Percentiles rank a stretch among this genome's conserved stretches.
These are phyloP conservation scores for Gryllus bimaculatus DNA, from an alignment of 1,140 invertebrate species.

Conservation along the genomic window DNA sequence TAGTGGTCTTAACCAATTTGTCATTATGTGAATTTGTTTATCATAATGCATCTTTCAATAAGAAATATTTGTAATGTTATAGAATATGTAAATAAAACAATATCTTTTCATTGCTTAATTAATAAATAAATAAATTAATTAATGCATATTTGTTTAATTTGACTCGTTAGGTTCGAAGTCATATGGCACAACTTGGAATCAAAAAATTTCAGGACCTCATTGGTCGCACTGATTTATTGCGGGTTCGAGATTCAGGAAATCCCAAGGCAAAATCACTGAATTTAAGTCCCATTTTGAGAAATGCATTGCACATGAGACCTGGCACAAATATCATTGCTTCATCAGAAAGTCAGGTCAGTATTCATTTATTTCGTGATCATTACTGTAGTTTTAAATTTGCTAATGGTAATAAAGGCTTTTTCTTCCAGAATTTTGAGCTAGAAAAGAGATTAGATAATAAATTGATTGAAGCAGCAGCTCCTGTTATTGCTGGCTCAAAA, in stretches of 20 bases:
- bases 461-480: constrained; percentile 62
- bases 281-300: constrained; percentile 75
- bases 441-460: constrained; percentile 81
- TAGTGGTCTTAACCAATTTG: no score
- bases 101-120: constrained; percentile 11
- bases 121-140: constrained; percentile 16
- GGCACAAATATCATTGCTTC: constrained; percentile 87
- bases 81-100: constrained; percentile 4
- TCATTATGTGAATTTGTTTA: no score
- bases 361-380: not conserved
- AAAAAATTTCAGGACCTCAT: constrained; percentile 85
- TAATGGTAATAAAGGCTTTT: constrained; percentile 3
- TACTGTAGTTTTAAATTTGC: constrained; percentile 7
- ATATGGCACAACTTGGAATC: constrained; percentile 88
- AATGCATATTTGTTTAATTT: constrained; percentile 13
- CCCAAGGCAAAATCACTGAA: constrained; percentile 80
- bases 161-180: constrained; percentile 45
- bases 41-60: no score
- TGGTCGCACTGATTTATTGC: constrained; percentile 85
- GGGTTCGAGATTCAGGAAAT: constrained; percentile 45
- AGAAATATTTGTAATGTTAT: not conserved
- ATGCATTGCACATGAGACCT: constrained; percentile 80
- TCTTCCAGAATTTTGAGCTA: constrained; percentile 75
- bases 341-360: constrained; percentile 50
- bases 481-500: constrained; percentile 63